A percentile compares a stretch with the other conserved stretches of the same genome.
These are phyloP conservation scores for Morelia viridis DNA, from an alignment of 2,797 vertebrate species.

Conservation along the genomic window DNA sequence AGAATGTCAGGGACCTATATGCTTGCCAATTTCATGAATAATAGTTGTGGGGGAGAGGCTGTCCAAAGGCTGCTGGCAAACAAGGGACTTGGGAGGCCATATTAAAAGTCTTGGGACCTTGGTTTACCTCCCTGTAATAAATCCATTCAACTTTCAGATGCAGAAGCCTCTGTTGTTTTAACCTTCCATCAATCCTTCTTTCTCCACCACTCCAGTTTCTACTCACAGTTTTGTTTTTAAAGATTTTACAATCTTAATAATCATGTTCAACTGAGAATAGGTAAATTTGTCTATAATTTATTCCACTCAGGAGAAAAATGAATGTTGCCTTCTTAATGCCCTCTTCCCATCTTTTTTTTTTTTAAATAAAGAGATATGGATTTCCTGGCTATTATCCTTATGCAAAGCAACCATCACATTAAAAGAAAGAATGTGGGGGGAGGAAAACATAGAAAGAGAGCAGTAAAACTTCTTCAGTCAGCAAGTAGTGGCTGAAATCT, in stretches of 20 bases:
- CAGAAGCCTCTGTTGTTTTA: background rate
- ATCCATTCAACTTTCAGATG: background rate
- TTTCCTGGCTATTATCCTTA: background rate
- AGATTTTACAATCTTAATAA: background rate
- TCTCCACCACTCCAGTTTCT: background rate
- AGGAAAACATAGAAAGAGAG: background rate
- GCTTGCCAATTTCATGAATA: background rate
- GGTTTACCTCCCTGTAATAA: background rate
- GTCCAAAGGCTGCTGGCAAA: background rate
- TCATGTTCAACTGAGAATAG: background rate
- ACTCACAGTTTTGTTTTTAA: background rate
- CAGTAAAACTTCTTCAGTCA: background rate
- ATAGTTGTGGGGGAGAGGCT: background rate
- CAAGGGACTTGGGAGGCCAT: background rate
- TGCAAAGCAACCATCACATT: background rate
- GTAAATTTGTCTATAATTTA: conserved; percentile 1
- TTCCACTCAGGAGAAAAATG: background rate
- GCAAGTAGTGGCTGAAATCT: background rate
- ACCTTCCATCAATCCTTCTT: background rate
- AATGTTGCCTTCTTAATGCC: background rate
- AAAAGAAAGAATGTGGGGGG: background rate
- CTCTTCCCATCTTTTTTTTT: background rate
- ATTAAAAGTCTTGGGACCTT: background rate
- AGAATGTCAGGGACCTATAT: background rate
- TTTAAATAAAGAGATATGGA: background rate